Evolutionary conservation across 2,113 vertebrate genomes (phyloP), one percentile per base, ranked within the genome.

Genomic region (Cacatua alba): DNA sequence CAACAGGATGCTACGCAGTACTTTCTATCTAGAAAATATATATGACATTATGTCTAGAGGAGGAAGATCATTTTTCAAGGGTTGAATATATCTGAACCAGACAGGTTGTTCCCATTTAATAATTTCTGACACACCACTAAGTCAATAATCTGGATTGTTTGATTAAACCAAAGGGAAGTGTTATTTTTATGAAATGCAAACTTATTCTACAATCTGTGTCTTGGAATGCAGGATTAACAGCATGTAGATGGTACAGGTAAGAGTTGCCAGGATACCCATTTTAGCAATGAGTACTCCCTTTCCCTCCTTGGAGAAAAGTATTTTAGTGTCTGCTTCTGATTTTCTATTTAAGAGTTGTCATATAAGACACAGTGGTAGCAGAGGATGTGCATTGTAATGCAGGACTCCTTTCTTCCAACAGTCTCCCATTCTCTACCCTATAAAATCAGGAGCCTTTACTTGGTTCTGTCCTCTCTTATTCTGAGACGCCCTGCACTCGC

Each of bases 201-300:
- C 8, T 69, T 67, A 43, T 74, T 88, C 88, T 81, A 46, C 13
- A 46, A 10, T 57, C 33, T 41, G 52, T 49, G 13, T 62, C 11
- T 59, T 77, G 21, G 8, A 63, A 69, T 25, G 24, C 8, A 72
- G 24, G 25, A 82, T 68, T 39, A 71, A 59, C 0, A 0, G 11
- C 26, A 53, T 21, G 6, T 8, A 69, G 52, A 72, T 21, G n/a
- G 14, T 51, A 49, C 16, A 57, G 37, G n/a, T 5, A 81, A 83
- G 17, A 7, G 15, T 39, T 59, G 8, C 5, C 41, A 65, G 7
- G 14, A 31, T 80, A 33, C 12, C 18, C 11, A 24, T 59, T 53
- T 41, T 28, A 63, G 7, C 12, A 69, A 67, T 25, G 17, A 74
- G 8, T 53, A 7, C 3, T 44, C 15, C 6, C n/a, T 70, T 74